These are phyloP conservation scores for Hypanus sabinus DNA, from an alignment of 2,113 vertebrate species.

Conservation along the genomic window DNA sequence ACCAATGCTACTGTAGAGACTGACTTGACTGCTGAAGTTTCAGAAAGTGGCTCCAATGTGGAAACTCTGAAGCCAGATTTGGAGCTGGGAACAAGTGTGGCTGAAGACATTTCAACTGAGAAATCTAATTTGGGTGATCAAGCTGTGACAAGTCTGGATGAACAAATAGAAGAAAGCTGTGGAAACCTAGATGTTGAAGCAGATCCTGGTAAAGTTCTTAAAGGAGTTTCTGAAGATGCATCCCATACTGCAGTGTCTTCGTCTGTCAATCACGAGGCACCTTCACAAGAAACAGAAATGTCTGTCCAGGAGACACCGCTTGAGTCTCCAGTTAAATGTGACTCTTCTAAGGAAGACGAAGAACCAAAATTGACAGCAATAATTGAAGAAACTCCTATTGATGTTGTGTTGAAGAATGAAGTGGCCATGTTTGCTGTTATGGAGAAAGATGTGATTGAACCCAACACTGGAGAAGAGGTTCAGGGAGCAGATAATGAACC, in stretches of 20 bases:
- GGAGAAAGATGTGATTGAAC: neutral
- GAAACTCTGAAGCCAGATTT: neutral
- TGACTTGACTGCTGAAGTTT: neutral
- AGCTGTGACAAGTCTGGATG: neutral
- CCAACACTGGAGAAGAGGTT: neutral
- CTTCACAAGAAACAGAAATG: neutral
- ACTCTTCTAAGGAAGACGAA: neutral
- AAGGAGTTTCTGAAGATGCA: too few relatives aligned
- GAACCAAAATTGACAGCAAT: neutral
- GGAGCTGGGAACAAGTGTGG: neutral
- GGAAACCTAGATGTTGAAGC: neutral
- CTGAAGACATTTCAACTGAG: neutral
- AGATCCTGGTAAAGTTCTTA: neutral
- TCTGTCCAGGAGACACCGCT: neutral
- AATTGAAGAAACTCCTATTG: conserved; percentile 12
- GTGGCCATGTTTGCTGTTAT: neutral
- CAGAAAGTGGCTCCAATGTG: neutral
- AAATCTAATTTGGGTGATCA: neutral
- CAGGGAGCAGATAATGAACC: neutral
- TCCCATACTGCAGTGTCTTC: neutral
- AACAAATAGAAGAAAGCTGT: neutral
- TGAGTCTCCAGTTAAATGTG: neutral
- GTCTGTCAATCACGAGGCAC: neutral
- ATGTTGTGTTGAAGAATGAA: conserved; percentile 14
- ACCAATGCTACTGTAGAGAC: neutral